phyloP scores from a whole-genome alignment of 2,797 vertebrate genomes.

The Sebastes miniatus region DNA sequence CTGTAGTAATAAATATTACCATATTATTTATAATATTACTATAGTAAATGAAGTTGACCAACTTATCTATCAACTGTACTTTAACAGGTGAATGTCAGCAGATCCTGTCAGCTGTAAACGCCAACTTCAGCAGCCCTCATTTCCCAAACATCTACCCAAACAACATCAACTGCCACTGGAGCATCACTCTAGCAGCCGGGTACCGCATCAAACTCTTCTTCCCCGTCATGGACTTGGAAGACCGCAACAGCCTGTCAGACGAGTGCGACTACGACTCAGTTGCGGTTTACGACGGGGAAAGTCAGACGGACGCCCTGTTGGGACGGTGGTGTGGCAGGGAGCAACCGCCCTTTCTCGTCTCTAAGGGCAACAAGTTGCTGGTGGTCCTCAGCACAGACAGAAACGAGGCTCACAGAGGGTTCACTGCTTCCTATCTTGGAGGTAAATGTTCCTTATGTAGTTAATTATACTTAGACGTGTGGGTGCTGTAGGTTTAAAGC shows the following conservation, averaged over 20 bases:
- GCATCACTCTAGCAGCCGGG: conserved; percentile 83
- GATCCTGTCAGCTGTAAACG: conserved; percentile 83
- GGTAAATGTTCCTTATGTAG: conserved; percentile 77
- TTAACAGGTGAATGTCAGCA: conserved; percentile 93
- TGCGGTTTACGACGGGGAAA: conserved; percentile 86
- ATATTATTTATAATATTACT: background rate
- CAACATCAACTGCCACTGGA: conserved; percentile 98
- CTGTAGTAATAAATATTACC: background rate
- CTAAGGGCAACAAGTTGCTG: conserved; percentile 87
- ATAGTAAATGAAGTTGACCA: background rate
- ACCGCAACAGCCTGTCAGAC: conserved; percentile 87
- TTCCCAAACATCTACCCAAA: conserved; percentile 95
- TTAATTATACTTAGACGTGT: background rate
- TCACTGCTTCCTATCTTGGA: conserved; percentile 89
- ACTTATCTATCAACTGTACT: background rate
- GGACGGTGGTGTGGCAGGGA: conserved; percentile 93
- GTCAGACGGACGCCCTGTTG: conserved; percentile 81
- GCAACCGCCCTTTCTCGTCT: conserved; percentile 80
- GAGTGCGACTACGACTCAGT: conserved; percentile 92
- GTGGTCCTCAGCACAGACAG: conserved; percentile 92
- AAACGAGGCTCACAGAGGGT: conserved; percentile 87
- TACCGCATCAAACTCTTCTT: conserved; percentile 92
- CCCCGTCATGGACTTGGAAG: conserved; percentile 90
- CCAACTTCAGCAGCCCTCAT: conserved; percentile 94
- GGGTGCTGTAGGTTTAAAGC: background rate